Conservation (phyloP, 2,888 invertebrate genomes). For the Charanyca ferruginea region DNA sequence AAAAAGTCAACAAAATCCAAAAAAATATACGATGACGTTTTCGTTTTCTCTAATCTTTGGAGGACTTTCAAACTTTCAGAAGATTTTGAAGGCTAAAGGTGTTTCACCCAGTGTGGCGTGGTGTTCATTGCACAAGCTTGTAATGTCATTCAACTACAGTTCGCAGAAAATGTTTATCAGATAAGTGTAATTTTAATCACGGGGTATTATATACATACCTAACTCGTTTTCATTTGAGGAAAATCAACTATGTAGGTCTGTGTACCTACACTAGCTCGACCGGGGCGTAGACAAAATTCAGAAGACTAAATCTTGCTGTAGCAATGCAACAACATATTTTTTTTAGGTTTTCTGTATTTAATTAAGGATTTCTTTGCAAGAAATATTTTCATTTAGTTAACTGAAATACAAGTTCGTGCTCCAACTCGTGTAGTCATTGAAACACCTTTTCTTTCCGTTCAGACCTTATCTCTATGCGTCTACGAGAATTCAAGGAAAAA, state of each 20-base stretch:
- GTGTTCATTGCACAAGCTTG: conserved; percentile 24
- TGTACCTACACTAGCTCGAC: no score
- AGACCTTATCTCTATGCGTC: conserved; percentile 33
- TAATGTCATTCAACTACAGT: conserved; percentile 40
- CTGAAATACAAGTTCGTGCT: background rate
- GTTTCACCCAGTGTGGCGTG: background rate
- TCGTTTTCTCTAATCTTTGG: no score
- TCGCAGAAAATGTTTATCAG: conserved; percentile 27
- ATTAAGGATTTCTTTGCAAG: background rate
- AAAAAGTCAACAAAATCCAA: no score
- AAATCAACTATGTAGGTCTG: background rate
- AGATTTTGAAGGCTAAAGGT: no score
- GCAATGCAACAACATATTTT: background rate
- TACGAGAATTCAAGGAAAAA: conserved; percentile 48
- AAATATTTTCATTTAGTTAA: background rate
- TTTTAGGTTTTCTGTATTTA: background rate
- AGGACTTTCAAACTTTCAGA: no score
- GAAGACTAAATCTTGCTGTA: background rate
- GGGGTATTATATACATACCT: background rate
- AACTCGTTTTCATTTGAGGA: conserved; percentile 30
- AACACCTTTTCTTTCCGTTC: conserved; percentile 35
- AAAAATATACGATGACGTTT: no score
- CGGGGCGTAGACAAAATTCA: background rate
- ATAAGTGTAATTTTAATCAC: conserved; percentile 33
- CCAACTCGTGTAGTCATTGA: background rate